Percentiles rank a stretch among this genome's conserved stretches.
These are phyloP conservation scores for Mythimna ferrago DNA, from an alignment of 2,888 invertebrate genomes.

Conservation along the genomic window DNA sequence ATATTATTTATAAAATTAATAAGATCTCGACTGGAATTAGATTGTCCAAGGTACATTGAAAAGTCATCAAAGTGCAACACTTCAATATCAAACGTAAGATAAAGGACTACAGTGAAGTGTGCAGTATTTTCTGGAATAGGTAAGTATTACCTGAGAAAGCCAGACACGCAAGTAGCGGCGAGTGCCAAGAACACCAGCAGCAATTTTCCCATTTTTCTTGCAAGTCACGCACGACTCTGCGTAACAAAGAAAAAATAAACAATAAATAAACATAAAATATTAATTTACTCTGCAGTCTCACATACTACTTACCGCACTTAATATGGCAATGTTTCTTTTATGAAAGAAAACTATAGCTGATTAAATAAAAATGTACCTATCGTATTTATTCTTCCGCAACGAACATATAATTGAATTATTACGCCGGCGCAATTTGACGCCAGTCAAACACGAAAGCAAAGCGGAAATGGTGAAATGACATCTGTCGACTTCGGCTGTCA, in stretches of 20 bases:
- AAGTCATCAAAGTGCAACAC: neutral
- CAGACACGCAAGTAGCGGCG: conserved; percentile 73
- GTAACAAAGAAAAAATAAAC: conserved; percentile 35
- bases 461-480: neutral
- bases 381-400: conserved; percentile 41
- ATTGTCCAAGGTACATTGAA: neutral
- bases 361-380: conserved; percentile 7
- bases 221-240: conserved; percentile 71
- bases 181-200: conserved; percentile 75
- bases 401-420: conserved; percentile 36
- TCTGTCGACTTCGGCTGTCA: neutral
- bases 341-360: conserved; percentile 3
- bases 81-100: neutral
- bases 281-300: conserved; percentile 1
- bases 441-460: conserved; percentile 3
- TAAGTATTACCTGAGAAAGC: conserved; percentile 74
- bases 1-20: no score
- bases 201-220: conserved; percentile 76
- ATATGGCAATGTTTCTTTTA: neutral
- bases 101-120: neutral
- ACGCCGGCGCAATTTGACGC: conserved; percentile 37
- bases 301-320: conserved; percentile 39
- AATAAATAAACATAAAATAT: conserved; percentile 4
- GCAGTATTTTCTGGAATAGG: neutral
- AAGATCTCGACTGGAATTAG: no score